Evolutionary conservation across 2,113 vertebrate species (phyloP), one percentile per base, ranked within the genome.

Genomic region (Riparia riparia): DNA sequence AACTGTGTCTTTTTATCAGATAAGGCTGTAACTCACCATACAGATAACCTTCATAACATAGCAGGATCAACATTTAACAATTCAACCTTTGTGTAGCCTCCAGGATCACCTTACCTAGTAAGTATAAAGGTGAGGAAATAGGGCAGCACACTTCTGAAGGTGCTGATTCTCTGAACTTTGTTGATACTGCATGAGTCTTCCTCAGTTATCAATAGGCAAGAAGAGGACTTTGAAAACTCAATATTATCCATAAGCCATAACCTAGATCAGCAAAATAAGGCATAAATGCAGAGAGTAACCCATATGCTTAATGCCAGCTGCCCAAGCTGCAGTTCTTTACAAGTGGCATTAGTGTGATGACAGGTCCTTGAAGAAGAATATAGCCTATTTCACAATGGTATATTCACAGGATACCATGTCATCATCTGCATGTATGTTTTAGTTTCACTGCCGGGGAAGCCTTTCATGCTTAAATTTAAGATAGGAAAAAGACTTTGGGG

Each of bases 391-490:
- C 78, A 84, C 81, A 79, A 47, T 49, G 66, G 88, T 19, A 49
- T 10, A 56, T 95, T 94, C 60, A 70, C 21, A 86, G 49, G 31
- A 76, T 41, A 60, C 22, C 64, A 79, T 84, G 65, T 91, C 91
- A 87, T 96, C 86, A 50, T 87, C 77, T 61, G 20, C 34, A 17
- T 87, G 28, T 74, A 39, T 84, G 50, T 89, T 89, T 85, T 60
- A 87, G 70, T 91, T 95, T 93, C 78, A 95, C 73, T 93, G 50
- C 61, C 5, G 2, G 18, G 70, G 32, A 91, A 69, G 39, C 18
- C 17, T 83, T 95, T 86, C 54, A 73, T 61, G 53, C 32, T 72
- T 87, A 85, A 89, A 96, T 53, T 79, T 73, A 85, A 94, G 45
- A 85, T 16, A 17, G 5, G 8, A 76, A 91, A 86, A 94, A 54